Evolutionary conservation across 2,888 invertebrate species (phyloP).

Genomic region (Saturnia pavonia): DNA sequence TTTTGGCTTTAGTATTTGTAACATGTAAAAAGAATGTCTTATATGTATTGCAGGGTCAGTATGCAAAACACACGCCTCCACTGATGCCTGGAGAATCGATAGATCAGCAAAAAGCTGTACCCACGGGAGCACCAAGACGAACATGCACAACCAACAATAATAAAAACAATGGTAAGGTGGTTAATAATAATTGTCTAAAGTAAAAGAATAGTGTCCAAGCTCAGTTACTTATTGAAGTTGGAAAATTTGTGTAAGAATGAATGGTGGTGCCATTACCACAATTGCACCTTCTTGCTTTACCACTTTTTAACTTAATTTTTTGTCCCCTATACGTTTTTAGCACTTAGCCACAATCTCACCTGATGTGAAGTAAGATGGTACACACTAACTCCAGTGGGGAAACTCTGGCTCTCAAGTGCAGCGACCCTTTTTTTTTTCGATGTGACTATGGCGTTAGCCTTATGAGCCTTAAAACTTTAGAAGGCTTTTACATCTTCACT

Average conservation of each 20-base stretch:
- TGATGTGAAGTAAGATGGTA: not conserved
- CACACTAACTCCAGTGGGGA: not conserved
- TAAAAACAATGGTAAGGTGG: constrained; percentile 53
- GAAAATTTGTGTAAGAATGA: too few species aligned
- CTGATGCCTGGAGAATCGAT: constrained; percentile 62
- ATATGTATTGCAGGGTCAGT: constrained; percentile 60
- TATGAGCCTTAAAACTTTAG: too few species aligned
- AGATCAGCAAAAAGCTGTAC: constrained; percentile 70
- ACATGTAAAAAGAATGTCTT: not conserved
- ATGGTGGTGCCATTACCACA: too few species aligned
- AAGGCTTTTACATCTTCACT: too few species aligned
- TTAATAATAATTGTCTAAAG: not conserved
- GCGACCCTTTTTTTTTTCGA: too few species aligned
- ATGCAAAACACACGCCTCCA: constrained; percentile 67
- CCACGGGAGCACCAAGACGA: constrained; percentile 77
- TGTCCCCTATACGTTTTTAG: not conserved
- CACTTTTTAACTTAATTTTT: too few species aligned
- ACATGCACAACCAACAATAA: constrained; percentile 50
- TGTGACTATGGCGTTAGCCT: too few species aligned
- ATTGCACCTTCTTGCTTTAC: too few species aligned
- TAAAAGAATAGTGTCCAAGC: too few species aligned
- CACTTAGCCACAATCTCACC: not conserved
- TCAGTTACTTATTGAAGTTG: too few species aligned
- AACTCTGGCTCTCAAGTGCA: not conserved
- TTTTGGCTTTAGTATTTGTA: not conserved